Conservation (phyloP, 2,113 vertebrate genomes). For the Mastomys natalensis region DNA sequence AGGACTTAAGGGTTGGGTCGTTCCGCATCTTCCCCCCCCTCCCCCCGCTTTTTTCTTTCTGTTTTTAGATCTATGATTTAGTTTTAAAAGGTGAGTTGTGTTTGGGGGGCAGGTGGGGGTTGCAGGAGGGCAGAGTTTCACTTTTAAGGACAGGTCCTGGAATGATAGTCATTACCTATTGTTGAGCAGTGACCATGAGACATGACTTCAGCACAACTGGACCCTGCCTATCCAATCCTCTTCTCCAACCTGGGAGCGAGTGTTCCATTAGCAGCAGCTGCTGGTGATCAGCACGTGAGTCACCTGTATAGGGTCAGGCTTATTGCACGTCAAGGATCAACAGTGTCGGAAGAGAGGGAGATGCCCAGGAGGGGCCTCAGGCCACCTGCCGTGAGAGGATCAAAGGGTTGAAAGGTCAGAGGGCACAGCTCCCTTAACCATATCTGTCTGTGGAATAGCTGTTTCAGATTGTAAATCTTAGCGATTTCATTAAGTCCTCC, state of each 20-base stretch:
- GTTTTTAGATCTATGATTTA: constrained; percentile 70
- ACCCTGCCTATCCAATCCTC: neutral
- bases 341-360: constrained; percentile 85
- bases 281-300: constrained; percentile 84
- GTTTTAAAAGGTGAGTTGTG: constrained; percentile 76
- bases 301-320: constrained; percentile 86
- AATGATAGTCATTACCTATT: neutral
- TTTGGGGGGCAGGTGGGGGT: neutral
- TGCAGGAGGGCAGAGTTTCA: neutral
- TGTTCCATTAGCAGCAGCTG: constrained; percentile 85
- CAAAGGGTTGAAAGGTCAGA: constrained; percentile 89
- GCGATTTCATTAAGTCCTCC: constrained; percentile 91
- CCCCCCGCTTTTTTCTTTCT: neutral
- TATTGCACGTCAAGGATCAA: constrained; percentile 77
- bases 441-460: constrained; percentile 90
- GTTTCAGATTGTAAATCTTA: constrained; percentile 92
- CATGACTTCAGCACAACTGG: neutral
- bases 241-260: constrained; percentile 34
- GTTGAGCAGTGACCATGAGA: neutral
- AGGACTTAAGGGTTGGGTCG: constrained; percentile 51
- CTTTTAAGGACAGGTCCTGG: neutral
- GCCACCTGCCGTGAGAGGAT: constrained; percentile 89
- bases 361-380: constrained; percentile 85
- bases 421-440: constrained; percentile 85
- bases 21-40: too few species aligned